Base-by-base conservation (phyloP, 2,888 invertebrate genomes). In the Listrodromus nycthemerus region DNA sequence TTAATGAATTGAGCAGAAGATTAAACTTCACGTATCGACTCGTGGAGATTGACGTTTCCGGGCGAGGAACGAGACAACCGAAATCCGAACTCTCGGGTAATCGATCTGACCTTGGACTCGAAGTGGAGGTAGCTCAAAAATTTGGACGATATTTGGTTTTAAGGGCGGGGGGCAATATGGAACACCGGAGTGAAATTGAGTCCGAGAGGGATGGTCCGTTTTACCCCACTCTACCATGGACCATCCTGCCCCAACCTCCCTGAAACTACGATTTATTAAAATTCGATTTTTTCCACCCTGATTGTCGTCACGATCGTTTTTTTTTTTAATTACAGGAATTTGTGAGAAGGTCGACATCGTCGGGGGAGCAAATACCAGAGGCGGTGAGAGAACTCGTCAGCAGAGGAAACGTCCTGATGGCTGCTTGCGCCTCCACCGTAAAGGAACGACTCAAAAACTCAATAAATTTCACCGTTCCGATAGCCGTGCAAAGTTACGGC, bases 401-500 rank as follows among this genome's bases (percentile, higher is more conserved):
- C 71, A 92, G 92, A 66, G 95, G 94, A 85, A 93, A 94, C 82
- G 95, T 95, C 1, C 94, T 95, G 55, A 87, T 96, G 80, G 96
- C 94, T 0, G 96, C 95, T 0, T 95, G 95, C 78, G 96, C 95
- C 3, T 95, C 95, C 86, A 95, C 95, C 2, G 93, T 95, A 2
- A 95, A 94, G 2, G 94, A 95, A 58, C 93, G 94, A 50, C 92
- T 94, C 41, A 94, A 94, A 87, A 61, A 89, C 92, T 93, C 95
- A 4, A 95, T 97, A 52, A 97, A 98, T 93, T 98, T 97, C 91
- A 98, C 98, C 0, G 94, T 94, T 33, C 95, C 97, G 0, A 95
- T 98, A 70, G 97, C 96, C 90, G 95, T 96, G 0, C 97, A 98
- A 91, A 95, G 96, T 0, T 97, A 98, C 89, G 95, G 96, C 0